Conservation (phyloP, 2,888 invertebrate genomes). For the Parnassius apollo region DNA sequence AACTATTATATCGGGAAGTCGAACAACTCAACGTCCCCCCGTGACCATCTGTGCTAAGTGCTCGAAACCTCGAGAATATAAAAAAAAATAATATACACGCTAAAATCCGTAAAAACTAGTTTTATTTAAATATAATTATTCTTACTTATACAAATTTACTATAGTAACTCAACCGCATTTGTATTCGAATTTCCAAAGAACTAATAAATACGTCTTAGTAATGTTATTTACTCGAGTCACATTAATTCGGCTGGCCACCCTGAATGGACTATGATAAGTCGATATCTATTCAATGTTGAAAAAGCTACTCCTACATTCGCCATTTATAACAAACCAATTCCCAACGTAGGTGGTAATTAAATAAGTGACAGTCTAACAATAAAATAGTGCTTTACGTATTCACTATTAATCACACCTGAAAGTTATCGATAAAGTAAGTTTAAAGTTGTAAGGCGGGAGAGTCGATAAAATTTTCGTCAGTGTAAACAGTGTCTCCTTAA, state of each 20-base stretch:
- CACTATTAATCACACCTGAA: slow-evolving; percentile 21
- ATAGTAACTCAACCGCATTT: too few species aligned
- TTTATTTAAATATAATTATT: too few species aligned
- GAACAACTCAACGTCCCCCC: too few species aligned
- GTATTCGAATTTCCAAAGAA: background rate
- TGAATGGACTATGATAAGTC: slow-evolving; percentile 6
- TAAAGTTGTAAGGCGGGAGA: slow-evolving; percentile 13
- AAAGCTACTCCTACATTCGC: slow-evolving; percentile 21
- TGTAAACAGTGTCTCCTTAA: slow-evolving; percentile 14
- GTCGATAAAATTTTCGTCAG: slow-evolving; percentile 18
- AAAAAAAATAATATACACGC: too few species aligned
- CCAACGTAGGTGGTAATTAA: slow-evolving; percentile 23
- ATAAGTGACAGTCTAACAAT: slow-evolving; percentile 17
- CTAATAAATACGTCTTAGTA: slow-evolving; percentile 14
- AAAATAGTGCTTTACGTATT: slow-evolving; percentile 18
- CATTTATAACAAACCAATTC: slow-evolving; percentile 19
- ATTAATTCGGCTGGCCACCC: slow-evolving; percentile 17
- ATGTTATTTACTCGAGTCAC: slow-evolving; percentile 19
- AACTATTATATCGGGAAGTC: too few species aligned
- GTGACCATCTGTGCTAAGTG: too few species aligned
- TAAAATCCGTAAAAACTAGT: too few species aligned
- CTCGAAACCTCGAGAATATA: too few species aligned
- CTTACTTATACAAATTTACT: too few species aligned
- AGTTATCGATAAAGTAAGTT: slow-evolving; percentile 20
- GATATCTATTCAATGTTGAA: slow-evolving; percentile 8